A percentile compares a stretch with the other conserved stretches of the same genome.
phyloP scores from a whole-genome alignment of 2,797 vertebrate species.

The Poeciliopsis paucimaculata region DNA sequence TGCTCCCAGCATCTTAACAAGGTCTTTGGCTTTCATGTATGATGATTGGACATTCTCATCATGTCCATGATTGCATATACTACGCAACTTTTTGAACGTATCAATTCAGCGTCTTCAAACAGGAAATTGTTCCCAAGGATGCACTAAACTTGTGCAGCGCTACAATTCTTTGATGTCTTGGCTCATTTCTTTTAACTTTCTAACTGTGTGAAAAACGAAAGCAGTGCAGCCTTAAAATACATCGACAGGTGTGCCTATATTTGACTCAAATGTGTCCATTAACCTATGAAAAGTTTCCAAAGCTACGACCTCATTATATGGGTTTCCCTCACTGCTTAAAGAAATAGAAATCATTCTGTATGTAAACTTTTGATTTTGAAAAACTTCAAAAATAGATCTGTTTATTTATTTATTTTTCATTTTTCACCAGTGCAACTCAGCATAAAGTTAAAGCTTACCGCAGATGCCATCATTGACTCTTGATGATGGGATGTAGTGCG shows the following conservation, averaged over 20 bases:
- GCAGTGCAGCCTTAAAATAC: background rate
- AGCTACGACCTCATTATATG: background rate
- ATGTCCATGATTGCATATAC: background rate
- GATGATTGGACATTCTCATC: background rate
- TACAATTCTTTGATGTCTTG: background rate
- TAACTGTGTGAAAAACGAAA: background rate
- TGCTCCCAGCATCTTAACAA: background rate
- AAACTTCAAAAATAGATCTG: too few species aligned
- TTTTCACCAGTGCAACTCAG: background rate
- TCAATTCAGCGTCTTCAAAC: background rate
- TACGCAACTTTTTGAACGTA: background rate
- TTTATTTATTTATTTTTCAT: background rate
- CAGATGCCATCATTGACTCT: slow-evolving; percentile 80
- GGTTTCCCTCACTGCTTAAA: background rate
- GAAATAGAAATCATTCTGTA: background rate
- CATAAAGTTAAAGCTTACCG: slow-evolving; percentile 51
- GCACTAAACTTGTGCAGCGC: background rate
- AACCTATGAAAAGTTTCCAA: background rate
- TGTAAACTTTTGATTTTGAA: background rate
- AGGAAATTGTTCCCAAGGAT: background rate
- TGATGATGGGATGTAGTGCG: slow-evolving; percentile 76
- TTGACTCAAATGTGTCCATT: background rate
- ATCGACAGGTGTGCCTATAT: background rate
- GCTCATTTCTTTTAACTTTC: background rate
- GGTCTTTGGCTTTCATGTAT: background rate